Evolutionary conservation across 1,140 invertebrate species (phyloP), one percentile per base, ranked within the genome.

Genomic region (Euwallacea fornicatus): DNA sequence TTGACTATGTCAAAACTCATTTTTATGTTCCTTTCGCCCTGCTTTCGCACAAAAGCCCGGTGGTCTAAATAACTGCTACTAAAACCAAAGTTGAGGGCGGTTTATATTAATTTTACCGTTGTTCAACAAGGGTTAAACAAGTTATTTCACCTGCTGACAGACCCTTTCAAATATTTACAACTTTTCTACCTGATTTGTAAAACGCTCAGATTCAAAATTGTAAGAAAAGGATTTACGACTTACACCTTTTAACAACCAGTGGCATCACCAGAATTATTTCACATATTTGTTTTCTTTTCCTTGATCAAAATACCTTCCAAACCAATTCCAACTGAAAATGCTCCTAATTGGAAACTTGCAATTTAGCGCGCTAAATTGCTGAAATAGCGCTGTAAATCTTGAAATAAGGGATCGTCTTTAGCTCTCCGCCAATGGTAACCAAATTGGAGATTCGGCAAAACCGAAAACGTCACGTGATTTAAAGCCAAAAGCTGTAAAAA

Each of bases 401-500:
- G 21, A 33, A 4, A 33, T 33, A 2, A 33, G 21, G 21, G 21
- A 33, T 60, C 58, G 7, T 60, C 7, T 42, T 10, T 11, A 56
- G 15, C 10, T 8, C n/a, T 60, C 41, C 11, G 8, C n/a, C n/a
- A 16, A 41, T 62, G n/a, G 6, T 44, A n/a, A n/a, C 0, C 11
- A 56, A 56, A 9, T 7, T 56, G 54, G 16, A 56, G 54, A 21
- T 15, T 56, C 16, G 11, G 16, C 11, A 56, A 15, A 15, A 11
- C 54, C 16, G 16, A 56, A 56, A 56, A 50, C 9, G 9, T 10
- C 46, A 50, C 13, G 9, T 66, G 53, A n/a, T n/a, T 43, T 56
- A 66, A 66, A 54, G 33, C 58, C 55, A 58, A 66, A 67, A 67
- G 65, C 53, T 67, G 65, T 67, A 59, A 67, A 66, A 67, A 67